Evolutionary conservation across 2,888 invertebrate species (phyloP), one percentile per base, ranked within the genome.

Genomic region (Drosophila mercatorum): DNA sequence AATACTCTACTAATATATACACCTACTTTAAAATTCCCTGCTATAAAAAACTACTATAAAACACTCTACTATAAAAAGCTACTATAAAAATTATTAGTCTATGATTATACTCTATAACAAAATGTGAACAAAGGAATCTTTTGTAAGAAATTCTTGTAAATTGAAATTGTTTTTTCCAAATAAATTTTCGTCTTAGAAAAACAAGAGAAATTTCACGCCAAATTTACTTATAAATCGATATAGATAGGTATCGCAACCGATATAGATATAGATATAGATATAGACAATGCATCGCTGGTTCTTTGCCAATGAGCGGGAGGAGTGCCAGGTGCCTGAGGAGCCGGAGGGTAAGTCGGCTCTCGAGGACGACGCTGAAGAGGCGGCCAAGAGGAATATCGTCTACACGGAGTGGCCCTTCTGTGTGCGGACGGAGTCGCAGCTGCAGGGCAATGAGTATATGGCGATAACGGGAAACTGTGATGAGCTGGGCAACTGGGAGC

Each of bases 401-500:
- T 56, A 72, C 31, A 46, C 81, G 14, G 84, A 90, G 26, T 94
- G 94, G 94, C 91, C 93, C 10, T 95, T 95, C 80, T 88, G 95
- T 91, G 93, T 94, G 85, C 92, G 91, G 81, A 90, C 93, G 26
- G 47, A 72, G 12, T 88, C 94, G 72, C 31, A 2, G 2, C 88
- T 96, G 26, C 91, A 90, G 57, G 92, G 94, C 1, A 95, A 94
- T 59, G 96, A 96, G 92, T 93, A 92, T 65, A 94, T 96, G 3
- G 96, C 95, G 84, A 93, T 97, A 34, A 94, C 95, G 11, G 97
- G 97, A 36, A 95, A 94, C 88, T 94, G 94, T 68, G 90, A 93
- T 3, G 94, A 94, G 76, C 93, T 97, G 38, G 97, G 97, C 2
- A 94, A 94, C 80, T 97, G 97, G 97, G 93, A 94, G 65, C 94